phyloP scores from a whole-genome alignment of 2,797 vertebrate species.

The Bucorvus abyssinicus region DNA sequence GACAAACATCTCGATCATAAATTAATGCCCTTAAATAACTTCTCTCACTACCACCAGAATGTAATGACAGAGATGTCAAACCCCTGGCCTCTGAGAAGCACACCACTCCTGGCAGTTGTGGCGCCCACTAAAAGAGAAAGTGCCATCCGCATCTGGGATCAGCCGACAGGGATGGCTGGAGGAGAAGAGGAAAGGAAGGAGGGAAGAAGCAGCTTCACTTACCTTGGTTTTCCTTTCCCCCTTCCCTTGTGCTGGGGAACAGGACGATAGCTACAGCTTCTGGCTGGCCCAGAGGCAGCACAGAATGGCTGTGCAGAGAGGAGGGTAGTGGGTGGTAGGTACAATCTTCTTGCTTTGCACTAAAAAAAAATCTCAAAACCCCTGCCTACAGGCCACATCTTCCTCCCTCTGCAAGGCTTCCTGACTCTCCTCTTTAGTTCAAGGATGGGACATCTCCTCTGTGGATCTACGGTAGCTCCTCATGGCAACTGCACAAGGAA shows the following conservation, averaged over 20 bases:
- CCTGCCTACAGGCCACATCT: neutral
- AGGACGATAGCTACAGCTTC: neutral
- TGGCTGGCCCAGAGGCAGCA: neutral
- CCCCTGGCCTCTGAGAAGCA: neutral
- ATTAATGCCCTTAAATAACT: slow-evolving; percentile 46
- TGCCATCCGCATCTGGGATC: neutral
- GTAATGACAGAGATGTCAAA: neutral
- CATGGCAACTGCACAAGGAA: neutral
- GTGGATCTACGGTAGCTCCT: neutral
- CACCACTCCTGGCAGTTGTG: neutral
- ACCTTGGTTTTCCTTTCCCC: neutral
- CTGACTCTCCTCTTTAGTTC: neutral
- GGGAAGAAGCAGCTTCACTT: neutral
- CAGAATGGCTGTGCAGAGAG: neutral
- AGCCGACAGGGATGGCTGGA: neutral
- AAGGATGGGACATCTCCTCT: neutral
- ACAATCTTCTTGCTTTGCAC: neutral
- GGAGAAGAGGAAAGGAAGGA: neutral
- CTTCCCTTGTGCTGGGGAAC: neutral
- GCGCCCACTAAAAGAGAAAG: neutral
- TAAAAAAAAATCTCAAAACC: neutral
- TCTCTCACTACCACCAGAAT: neutral
- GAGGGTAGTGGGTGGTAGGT: neutral
- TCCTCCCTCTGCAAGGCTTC: neutral
- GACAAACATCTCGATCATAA: neutral